phyloP scores from a whole-genome alignment of 1,140 invertebrate species.

The Aphis gossypii region DNA sequence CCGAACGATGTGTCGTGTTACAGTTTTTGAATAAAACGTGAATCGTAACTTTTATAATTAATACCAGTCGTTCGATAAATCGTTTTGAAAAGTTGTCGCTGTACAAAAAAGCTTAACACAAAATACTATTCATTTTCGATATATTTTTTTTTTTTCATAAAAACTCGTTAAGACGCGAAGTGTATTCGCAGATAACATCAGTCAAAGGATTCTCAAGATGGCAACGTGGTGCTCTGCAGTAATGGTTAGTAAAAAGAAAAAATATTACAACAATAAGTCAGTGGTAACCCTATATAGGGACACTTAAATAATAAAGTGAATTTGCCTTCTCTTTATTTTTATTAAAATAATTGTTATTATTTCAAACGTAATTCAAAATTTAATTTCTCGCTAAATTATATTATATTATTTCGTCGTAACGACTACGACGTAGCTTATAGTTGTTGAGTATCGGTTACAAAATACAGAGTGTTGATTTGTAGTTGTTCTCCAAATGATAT shows the following conservation, averaged over 20 bases:
- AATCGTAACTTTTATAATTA: background rate
- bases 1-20: constrained; percentile 51
- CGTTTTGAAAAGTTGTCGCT: background rate
- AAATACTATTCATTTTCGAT: background rate
- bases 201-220: background rate
- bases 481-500: background rate
- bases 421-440: background rate
- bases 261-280: background rate
- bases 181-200: background rate
- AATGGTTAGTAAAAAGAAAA: constrained; percentile 33
- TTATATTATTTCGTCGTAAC: background rate
- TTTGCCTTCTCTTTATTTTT: background rate
- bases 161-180: constrained; percentile 27
- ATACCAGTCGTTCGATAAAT: no score
- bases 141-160: background rate
- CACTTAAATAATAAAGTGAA: background rate
- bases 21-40: constrained; percentile 11
- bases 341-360: background rate
- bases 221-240: constrained; percentile 43
- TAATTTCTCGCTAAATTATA: background rate
- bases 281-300: background rate
- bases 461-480: background rate
- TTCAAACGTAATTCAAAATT: background rate
- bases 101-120: background rate
- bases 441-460: background rate